Conservation (phyloP, 2,113 vertebrate genomes). For the Orthonyx spaldingii region DNA sequence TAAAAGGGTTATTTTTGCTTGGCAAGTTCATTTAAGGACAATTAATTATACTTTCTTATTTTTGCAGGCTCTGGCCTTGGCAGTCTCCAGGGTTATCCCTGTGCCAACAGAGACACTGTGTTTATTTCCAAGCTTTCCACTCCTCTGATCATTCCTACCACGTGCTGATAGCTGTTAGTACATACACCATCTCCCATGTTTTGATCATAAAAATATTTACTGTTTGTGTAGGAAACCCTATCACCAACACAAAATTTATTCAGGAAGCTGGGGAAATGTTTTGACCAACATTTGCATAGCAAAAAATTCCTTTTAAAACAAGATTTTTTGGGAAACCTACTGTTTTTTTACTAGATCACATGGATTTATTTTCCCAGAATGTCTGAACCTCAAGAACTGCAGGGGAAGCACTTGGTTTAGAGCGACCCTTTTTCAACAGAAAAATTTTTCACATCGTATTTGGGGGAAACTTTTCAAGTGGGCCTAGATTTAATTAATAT, state of each 20-base stretch:
- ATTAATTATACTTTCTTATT: conserved; percentile 55
- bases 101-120: conserved; percentile 42
- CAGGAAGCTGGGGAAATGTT: background rate
- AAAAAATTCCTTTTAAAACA: background rate
- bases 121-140: conserved; percentile 49
- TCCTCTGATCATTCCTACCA: conserved; percentile 29
- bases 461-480: background rate
- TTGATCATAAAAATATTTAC: conserved; percentile 12
- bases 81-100: conserved; percentile 53
- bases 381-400: background rate
- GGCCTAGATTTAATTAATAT: background rate
- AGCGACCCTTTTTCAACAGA: background rate
- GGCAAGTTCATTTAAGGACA: conserved; percentile 54
- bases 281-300: background rate
- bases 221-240: background rate
- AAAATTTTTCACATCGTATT: accelerated
- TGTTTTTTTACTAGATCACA: background rate
- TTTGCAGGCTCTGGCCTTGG: conserved; percentile 39
- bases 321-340: background rate
- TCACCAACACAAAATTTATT: background rate
- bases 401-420: accelerated
- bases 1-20: background rate
- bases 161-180: conserved; percentile 14
- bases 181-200: background rate
- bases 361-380: background rate